Conservation (phyloP, 2,888 invertebrate species). For the Pachycephus smyrnensis region DNA sequence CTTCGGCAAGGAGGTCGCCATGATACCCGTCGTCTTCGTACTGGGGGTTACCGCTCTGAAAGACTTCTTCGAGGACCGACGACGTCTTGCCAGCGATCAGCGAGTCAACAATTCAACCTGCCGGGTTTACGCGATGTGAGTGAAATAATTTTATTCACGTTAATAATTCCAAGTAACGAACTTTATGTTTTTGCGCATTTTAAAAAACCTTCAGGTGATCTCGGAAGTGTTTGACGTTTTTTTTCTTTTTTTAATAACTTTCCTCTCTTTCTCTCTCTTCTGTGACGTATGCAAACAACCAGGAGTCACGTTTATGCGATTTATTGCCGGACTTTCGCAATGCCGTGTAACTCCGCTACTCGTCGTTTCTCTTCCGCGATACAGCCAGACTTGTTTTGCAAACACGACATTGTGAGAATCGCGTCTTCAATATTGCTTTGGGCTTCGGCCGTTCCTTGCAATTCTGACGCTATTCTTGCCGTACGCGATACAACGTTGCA, state of each 20-base stretch:
- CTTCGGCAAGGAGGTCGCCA: constrained; percentile 95
- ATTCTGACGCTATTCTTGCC: neutral
- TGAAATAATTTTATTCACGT: constrained; percentile 33
- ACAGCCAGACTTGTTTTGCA: neutral
- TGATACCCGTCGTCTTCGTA: constrained; percentile 95
- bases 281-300: neutral
- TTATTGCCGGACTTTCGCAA: neutral
- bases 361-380: neutral
- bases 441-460: neutral
- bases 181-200: neutral
- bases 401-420: neutral
- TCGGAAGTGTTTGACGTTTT: neutral
- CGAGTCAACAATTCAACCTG: constrained; percentile 94
- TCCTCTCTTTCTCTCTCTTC: neutral
- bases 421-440: neutral
- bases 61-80: constrained; percentile 93
- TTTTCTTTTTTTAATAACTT: neutral
- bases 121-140: constrained; percentile 91
- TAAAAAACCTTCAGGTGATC: neutral
- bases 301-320: neutral
- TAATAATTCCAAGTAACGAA: neutral
- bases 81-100: constrained; percentile 90
- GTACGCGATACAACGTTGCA: neutral
- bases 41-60: constrained; percentile 94
- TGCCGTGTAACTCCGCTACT: neutral